A percentile compares a stretch with the other conserved stretches of the same genome.
These are phyloP conservation scores for Cheilosia urbana DNA, from an alignment of 2,888 invertebrate genomes.

Conservation along the genomic window DNA sequence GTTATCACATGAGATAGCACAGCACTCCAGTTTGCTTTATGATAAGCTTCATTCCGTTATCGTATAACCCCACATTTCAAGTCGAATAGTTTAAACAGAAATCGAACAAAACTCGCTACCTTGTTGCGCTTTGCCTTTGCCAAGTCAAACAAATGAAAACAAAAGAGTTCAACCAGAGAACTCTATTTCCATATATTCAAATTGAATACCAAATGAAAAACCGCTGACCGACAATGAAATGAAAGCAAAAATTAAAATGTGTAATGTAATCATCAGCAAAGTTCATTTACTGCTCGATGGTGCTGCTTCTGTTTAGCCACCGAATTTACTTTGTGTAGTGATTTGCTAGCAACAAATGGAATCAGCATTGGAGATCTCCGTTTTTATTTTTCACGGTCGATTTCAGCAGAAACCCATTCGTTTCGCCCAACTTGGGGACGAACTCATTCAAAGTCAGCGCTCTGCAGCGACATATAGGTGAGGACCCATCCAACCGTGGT, in stretches of 20 bases:
- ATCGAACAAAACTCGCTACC: neutral
- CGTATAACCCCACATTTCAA: too few species aligned
- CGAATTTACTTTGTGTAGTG: conserved; percentile 45
- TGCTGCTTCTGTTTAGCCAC: conserved; percentile 36
- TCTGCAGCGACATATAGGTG: conserved; percentile 71
- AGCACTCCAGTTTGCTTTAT: conserved; percentile 31
- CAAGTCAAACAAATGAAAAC: conserved; percentile 20
- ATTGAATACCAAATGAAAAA: conserved; percentile 56
- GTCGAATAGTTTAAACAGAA: conserved; percentile 6
- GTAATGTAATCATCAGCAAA: conserved; percentile 72
- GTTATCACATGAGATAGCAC: conserved; percentile 47
- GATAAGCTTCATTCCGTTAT: conserved; percentile 35
- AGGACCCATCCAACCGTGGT: conserved; percentile 76
- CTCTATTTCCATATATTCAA: conserved; percentile 25
- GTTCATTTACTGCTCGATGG: conserved; percentile 58
- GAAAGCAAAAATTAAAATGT: conserved; percentile 23
- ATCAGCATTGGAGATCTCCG: conserved; percentile 14
- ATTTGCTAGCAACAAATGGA: conserved; percentile 3
- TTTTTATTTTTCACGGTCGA: conserved; percentile 69
- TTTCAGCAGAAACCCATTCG: conserved; percentile 64
- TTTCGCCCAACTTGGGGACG: conserved; percentile 59
- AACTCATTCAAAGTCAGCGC: conserved; percentile 63
- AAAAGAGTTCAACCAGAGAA: conserved; percentile 51
- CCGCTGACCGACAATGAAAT: conserved; percentile 48
- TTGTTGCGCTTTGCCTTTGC: neutral